These are phyloP conservation scores for Phallusia fumigata DNA, from an alignment of 23 tunicate genomes.

Conservation along the genomic window DNA sequence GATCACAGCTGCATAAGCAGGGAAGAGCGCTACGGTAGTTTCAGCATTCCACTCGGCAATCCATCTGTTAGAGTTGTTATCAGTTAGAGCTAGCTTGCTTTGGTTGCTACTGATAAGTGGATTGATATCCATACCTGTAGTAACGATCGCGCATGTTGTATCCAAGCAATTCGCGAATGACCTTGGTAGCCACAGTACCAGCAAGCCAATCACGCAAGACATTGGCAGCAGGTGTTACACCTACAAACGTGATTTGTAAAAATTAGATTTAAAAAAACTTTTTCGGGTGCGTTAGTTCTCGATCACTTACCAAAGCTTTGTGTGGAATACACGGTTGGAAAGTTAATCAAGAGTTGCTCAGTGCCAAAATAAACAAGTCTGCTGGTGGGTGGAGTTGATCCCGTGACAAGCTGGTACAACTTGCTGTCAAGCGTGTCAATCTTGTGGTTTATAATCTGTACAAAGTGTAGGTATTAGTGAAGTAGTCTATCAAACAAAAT, in stretches of 20 bases:
- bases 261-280: neutral
- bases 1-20: neutral
- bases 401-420: conserved; percentile 1
- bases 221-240: neutral
- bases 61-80: neutral
- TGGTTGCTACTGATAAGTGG: neutral
- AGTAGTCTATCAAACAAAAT: too few species aligned
- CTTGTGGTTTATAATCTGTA: conserved; percentile 2
- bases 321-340: conserved; percentile 8
- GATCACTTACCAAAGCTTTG: neutral
- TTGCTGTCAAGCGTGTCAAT: neutral
- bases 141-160: neutral
- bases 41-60: conserved; percentile 11
- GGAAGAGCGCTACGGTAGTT: neutral
- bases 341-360: neutral
- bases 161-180: neutral
- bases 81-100: neutral
- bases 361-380: neutral
- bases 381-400: conserved; percentile 1
- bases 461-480: neutral
- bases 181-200: conserved; percentile 14
- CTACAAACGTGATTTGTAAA: neutral
- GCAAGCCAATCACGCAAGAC: conserved; percentile 15
- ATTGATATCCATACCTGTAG: conserved; percentile 7
- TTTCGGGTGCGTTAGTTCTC: neutral